Percentiles rank a stretch among this genome's conserved stretches.
Conservation (phyloP, 2,888 invertebrate species). For the Sarcophaga variegata region DNA sequence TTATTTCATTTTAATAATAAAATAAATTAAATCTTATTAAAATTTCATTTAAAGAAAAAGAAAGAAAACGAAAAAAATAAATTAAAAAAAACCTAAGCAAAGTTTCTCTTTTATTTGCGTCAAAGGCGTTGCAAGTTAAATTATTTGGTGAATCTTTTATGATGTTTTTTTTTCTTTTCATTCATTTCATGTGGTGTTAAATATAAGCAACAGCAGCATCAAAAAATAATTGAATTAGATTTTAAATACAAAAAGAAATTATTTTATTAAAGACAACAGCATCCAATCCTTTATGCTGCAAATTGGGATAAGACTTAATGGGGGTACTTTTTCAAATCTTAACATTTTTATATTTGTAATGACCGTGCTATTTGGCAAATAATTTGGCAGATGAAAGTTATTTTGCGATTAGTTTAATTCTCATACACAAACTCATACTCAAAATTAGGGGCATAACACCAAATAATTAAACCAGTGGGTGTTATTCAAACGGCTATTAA, state of each 20-base stretch:
- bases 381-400: too few species aligned
- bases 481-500: too few species aligned
- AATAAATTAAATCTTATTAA: background rate
- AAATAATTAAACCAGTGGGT: too few species aligned
- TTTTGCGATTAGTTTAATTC: too few species aligned
- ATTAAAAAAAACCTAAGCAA: background rate
- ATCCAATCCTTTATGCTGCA: too few species aligned
- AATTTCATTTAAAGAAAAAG: background rate
- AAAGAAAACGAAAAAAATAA: background rate
- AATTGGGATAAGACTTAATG: too few species aligned
- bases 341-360: too few species aligned
- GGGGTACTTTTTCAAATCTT: too few species aligned
- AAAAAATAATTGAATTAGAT: background rate
- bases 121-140: background rate
- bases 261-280: background rate
- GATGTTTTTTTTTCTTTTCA: background rate
- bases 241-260: background rate
- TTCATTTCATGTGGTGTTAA: background rate
- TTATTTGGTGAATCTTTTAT: background rate
- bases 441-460: too few species aligned
- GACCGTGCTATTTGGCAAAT: too few species aligned
- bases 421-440: too few species aligned
- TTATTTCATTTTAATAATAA: constrained; percentile 3
- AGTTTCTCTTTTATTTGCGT: background rate
- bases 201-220: too few species aligned